phyloP scores from a whole-genome alignment of 2,113 vertebrate genomes.

The Elaphurus davidianus region DNA sequence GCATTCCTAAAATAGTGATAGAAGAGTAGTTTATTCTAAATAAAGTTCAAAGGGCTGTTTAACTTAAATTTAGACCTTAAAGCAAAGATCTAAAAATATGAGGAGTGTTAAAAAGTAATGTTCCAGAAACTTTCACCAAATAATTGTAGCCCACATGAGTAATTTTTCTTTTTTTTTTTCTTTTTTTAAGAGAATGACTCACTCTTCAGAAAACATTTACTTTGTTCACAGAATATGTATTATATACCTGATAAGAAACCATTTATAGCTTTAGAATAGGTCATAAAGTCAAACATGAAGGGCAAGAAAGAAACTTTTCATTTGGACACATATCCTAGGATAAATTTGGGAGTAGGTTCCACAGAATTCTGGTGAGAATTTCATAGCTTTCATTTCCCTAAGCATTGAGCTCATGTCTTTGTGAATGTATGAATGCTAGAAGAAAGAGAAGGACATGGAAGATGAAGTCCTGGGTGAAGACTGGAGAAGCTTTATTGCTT shows the following conservation, averaged over 20 bases:
- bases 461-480: not conserved
- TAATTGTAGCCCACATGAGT: slow-evolving; percentile 15
- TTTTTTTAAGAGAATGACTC: slow-evolving; percentile 7
- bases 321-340: not conserved
- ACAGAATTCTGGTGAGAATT: not conserved
- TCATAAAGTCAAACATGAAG: not conserved
- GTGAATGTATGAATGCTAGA: not conserved
- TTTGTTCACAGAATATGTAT: not conserved
- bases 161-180: not conserved
- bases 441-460: not conserved
- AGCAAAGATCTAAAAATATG: slow-evolving; percentile 44
- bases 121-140: slow-evolving; percentile 46
- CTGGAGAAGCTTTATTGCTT: not conserved
- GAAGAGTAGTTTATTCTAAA: slow-evolving; percentile 5
- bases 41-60: slow-evolving; percentile 30
- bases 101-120: slow-evolving; percentile 25
- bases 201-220: not conserved
- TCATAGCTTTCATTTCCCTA: not conserved
- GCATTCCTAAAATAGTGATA: not conserved
- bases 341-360: not conserved
- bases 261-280: not conserved
- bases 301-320: not conserved
- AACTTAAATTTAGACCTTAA: slow-evolving; percentile 25
- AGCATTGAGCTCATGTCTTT: not conserved
- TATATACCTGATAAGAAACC: not conserved